Conservation (phyloP, 64 coral and sea anemone species). For the Cladopsammia gracilis region DNA sequence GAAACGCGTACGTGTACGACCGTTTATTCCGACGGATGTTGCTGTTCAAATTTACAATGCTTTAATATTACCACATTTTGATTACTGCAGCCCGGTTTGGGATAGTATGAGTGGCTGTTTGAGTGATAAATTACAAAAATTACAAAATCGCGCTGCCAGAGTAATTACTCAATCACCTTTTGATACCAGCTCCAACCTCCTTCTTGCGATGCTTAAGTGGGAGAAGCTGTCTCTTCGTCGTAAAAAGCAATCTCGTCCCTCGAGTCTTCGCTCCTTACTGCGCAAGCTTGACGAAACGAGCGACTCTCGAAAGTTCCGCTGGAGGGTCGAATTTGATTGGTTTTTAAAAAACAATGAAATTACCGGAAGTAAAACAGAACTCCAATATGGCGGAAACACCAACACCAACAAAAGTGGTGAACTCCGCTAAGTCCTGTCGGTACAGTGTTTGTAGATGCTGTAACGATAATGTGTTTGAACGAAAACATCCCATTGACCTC, state of each 20-base stretch:
- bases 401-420: background rate
- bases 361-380: constrained; percentile 17
- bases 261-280: background rate
- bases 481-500: constrained; percentile 19
- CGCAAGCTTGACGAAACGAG: constrained; percentile 8
- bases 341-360: constrained; percentile 11
- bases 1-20: too few relatives aligned
- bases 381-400: constrained; percentile 29
- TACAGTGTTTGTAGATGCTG: background rate
- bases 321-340: constrained; percentile 25
- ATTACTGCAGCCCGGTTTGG: too few relatives aligned
- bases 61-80: too few relatives aligned
- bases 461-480: constrained; percentile 20
- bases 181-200: too few relatives aligned
- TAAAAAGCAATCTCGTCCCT: background rate
- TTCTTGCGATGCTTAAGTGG: too few relatives aligned
- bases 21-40: too few relatives aligned
- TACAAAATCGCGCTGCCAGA: too few relatives aligned
- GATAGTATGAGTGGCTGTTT: too few relatives aligned
- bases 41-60: too few relatives aligned
- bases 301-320: background rate
- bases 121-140: too few relatives aligned
- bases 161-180: too few relatives aligned
- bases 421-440: background rate
- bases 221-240: too few relatives aligned